Evolutionary conservation across 1,140 invertebrate genomes (phyloP).

Genomic region (Neodiprion lecontei): DNA sequence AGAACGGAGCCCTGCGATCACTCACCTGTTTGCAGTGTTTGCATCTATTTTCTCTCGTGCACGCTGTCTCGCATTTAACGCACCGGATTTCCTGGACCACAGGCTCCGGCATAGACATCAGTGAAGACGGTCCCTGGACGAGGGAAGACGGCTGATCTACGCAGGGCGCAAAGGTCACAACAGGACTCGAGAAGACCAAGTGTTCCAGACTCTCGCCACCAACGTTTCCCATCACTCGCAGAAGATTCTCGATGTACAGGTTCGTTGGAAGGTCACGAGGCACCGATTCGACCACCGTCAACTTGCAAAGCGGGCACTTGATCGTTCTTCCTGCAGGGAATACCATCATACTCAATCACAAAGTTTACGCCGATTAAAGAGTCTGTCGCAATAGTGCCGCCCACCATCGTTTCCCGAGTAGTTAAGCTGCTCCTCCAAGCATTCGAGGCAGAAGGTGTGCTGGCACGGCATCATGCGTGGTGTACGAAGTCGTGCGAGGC

Average conservation of each 20-base stretch:
- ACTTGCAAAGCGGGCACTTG: slow-evolving; percentile 41
- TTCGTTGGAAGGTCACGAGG: slow-evolving; percentile 65
- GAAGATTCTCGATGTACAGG: slow-evolving; percentile 64
- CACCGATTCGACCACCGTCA: slow-evolving; percentile 25
- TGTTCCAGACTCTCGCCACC: neutral
- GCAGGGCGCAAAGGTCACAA: slow-evolving; percentile 26
- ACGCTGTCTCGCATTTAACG: slow-evolving; percentile 59
- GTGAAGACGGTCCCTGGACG: neutral
- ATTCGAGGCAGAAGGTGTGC: slow-evolving; percentile 76
- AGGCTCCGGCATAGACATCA: neutral
- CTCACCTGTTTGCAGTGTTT: slow-evolving; percentile 66
- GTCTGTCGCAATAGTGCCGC: too few species aligned
- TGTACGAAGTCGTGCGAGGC: slow-evolving; percentile 69
- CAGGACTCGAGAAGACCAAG: neutral
- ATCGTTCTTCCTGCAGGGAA: slow-evolving; percentile 20
- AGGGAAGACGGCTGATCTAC: neutral
- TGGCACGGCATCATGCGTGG: slow-evolving; percentile 79
- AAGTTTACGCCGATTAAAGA: too few species aligned
- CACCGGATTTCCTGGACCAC: slow-evolving; percentile 35
- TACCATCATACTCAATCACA: neutral
- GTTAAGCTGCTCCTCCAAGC: slow-evolving; percentile 60
- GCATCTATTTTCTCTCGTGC: slow-evolving; percentile 58
- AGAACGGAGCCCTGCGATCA: slow-evolving; percentile 5
- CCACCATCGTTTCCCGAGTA: slow-evolving; percentile 5
- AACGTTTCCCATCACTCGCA: slow-evolving; percentile 51